Evolutionary conservation across 2,888 invertebrate species (phyloP).

Genomic region (Lydus trimaculatus): DNA sequence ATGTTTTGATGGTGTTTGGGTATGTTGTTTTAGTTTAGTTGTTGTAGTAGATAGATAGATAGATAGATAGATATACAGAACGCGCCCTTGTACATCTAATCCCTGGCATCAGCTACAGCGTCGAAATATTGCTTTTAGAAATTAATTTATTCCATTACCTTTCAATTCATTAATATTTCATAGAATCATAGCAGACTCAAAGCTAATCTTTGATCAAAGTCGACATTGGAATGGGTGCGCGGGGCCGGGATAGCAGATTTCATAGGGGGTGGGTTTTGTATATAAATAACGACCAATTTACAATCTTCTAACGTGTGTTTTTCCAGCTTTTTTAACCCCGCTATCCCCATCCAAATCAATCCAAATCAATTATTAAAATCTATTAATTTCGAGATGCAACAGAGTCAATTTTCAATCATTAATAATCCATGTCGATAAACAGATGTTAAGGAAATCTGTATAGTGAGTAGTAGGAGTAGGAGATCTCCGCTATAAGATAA

Average conservation of each 20-base stretch:
- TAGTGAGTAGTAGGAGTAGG: constrained; percentile 42
- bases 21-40: not conserved
- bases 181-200: constrained; percentile 60
- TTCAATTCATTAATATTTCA: constrained; percentile 65
- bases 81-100: constrained; percentile 48
- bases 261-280: not conserved
- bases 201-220: constrained; percentile 60
- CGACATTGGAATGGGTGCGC: constrained; percentile 45
- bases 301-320: not conserved
- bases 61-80: not conserved
- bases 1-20: not conserved
- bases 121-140: constrained; percentile 64
- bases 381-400: not conserved
- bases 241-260: not conserved
- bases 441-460: constrained; percentile 37
- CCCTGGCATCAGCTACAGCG: constrained; percentile 41
- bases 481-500: constrained; percentile 52
- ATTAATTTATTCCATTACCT: constrained; percentile 66
- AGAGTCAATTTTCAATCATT: constrained; percentile 41
- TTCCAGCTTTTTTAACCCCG: not conserved
- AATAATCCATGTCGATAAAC: constrained; percentile 51
- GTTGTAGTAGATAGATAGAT: not conserved
- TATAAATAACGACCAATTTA: not conserved
- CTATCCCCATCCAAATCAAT: not conserved
- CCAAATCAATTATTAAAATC: not conserved